Percentiles rank a stretch among this genome's conserved stretches.
Conservation (phyloP, 53 echinoderm and acorn worm genomes). For the Glandiceps talaboti region DNA sequence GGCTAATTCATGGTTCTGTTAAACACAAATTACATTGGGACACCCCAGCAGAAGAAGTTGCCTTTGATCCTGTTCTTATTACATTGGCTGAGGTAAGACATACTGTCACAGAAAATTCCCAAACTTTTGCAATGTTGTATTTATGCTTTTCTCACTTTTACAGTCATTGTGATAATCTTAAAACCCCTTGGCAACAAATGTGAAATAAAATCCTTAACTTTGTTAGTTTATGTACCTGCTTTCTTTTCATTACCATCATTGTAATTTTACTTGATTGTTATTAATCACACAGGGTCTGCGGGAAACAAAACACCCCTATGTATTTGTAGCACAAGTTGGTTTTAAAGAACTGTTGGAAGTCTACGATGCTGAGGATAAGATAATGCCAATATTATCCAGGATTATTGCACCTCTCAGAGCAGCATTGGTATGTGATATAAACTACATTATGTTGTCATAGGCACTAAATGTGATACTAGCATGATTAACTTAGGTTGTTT, state of each 20-base stretch:
- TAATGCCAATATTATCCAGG: slow-evolving; percentile 44
- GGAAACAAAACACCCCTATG: slow-evolving; percentile 87
- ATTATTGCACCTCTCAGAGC: slow-evolving; percentile 70
- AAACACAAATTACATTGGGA: slow-evolving; percentile 96
- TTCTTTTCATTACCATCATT: too few relatives aligned
- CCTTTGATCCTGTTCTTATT: slow-evolving; percentile 79
- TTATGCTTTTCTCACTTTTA: too few relatives aligned
- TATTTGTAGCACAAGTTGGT: slow-evolving; percentile 95
- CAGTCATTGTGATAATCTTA: too few relatives aligned
- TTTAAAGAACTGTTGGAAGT: slow-evolving; percentile 82
- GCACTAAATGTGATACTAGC: neutral
- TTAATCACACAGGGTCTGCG: slow-evolving; percentile 54
- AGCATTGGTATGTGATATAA: slow-evolving; percentile 47
- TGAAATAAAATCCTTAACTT: too few relatives aligned
- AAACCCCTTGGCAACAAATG: too few relatives aligned
- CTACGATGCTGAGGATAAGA: slow-evolving; percentile 49
- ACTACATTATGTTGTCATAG: neutral
- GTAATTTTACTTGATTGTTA: too few relatives aligned
- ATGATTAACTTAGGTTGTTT: too few relatives aligned
- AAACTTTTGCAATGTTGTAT: too few relatives aligned
- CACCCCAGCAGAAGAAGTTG: slow-evolving; percentile 46
- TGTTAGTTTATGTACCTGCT: too few relatives aligned
- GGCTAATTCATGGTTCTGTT: slow-evolving; percentile 84
- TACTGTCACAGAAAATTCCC: too few relatives aligned
- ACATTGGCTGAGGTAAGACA: slow-evolving; percentile 89